Conservation (phyloP, 2,888 invertebrate species). For the Azorinus chamasolen region DNA sequence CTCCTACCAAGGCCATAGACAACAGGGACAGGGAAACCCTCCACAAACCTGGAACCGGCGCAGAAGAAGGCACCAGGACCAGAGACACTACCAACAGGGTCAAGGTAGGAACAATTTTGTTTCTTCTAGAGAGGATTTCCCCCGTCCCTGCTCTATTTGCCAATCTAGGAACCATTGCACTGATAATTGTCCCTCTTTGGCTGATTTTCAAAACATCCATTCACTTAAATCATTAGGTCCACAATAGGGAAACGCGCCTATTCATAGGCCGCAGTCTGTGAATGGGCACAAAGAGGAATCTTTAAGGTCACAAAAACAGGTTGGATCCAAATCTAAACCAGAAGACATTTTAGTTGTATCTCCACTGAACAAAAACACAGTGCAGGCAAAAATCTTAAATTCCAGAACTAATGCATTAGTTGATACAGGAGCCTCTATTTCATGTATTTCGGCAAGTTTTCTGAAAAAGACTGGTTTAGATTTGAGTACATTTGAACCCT, state of each 20-base stretch:
- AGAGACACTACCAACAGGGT: too few relatives aligned
- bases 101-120: background rate
- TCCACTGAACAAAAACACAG: background rate
- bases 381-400: background rate
- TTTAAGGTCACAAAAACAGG: background rate
- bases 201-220: background rate
- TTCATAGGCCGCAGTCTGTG: too few relatives aligned
- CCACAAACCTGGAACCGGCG: too few relatives aligned
- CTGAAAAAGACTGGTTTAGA: background rate
- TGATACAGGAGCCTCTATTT: constrained; percentile 1
- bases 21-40: too few relatives aligned
- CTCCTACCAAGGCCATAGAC: too few relatives aligned
- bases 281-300: background rate
- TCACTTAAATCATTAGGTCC: background rate
- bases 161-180: background rate
- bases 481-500: background rate
- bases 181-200: background rate
- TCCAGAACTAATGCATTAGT: background rate
- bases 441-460: background rate
- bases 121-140: background rate
- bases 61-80: background rate
- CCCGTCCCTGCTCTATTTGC: background rate
- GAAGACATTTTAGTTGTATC: background rate
- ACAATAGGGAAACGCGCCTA: constrained; percentile 1
- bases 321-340: background rate